Evolutionary conservation across 2,113 vertebrate species (phyloP), one percentile per base, ranked within the genome.

Genomic region (Hucho hucho): DNA sequence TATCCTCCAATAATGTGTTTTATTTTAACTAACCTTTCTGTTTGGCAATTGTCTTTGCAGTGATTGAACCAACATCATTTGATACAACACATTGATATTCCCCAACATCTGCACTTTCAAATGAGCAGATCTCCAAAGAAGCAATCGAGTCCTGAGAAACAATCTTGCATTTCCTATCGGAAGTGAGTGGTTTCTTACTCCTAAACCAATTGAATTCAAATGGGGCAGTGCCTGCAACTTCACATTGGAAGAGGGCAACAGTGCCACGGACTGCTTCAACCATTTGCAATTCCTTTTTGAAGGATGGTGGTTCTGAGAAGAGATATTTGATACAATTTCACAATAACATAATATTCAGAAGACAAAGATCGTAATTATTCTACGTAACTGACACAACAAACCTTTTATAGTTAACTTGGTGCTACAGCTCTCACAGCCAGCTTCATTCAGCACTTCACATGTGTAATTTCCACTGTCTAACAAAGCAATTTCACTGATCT

Each of bases 171-270:
- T 96, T 98, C 93, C 95, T 96, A 90, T 96, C 96, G 90, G 94
- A 86, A 69, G 93, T 90, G 84, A 97, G 91, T 75, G 91, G 90
- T 80, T 95, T 97, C 88, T 94, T 96, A 84, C 95, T 95, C 92
- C 96, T 97, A 88, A 93, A 95, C 96, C 96, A 97, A 73, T 90
- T 89, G 87, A 98, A 93, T 76, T 96, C 95, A 85, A 98, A 96
- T 0, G 96, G 96, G 70, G 92, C 89, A n/a, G 95, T 95, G 75
- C 96, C 96, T 75, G 93, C 75, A 75, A 98, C 64, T 83, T 97
- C 96, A 90, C 95, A 96, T 68, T 96, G 93, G 92, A 99, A 90
- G 3, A 93, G 20, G 3, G 95, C 90, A 66, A 94, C 93, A 28
- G 93, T 88, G 73, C 96, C 96, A 89, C 93, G 95, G 53, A 97